Evolutionary conservation across 2,888 invertebrate genomes (phyloP).

Genomic region (Apotomis capreana): DNA sequence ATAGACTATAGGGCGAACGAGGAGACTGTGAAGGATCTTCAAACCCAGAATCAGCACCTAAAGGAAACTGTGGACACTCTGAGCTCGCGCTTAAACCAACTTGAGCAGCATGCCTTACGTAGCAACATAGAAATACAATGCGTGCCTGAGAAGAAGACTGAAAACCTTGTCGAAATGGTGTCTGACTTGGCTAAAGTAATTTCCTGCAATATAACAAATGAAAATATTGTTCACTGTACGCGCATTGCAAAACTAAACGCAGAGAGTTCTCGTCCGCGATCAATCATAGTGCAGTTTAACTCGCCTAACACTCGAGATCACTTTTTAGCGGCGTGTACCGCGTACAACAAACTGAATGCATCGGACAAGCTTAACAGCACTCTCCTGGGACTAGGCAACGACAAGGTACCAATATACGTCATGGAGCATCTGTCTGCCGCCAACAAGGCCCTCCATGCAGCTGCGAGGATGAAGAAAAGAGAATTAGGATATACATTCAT

Average conservation of each 20-base stretch:
- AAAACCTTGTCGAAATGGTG: conserved; percentile 37
- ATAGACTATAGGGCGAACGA: background rate
- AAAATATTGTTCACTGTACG: conserved; percentile 31
- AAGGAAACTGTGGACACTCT: conserved; percentile 32
- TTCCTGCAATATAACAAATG: conserved; percentile 9
- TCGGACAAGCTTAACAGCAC: conserved; percentile 40
- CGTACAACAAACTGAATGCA: conserved; percentile 41
- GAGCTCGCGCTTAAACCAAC: conserved; percentile 11
- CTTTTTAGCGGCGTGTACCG: conserved; percentile 30
- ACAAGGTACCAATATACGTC: conserved; percentile 11
- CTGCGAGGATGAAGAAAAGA: conserved; percentile 17
- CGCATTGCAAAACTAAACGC: conserved; percentile 33
- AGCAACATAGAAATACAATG: conserved; percentile 43
- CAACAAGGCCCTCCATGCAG: conserved; percentile 29
- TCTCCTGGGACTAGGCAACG: conserved; percentile 31
- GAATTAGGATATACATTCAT: conserved; percentile 12
- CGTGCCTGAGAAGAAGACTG: conserved; percentile 39
- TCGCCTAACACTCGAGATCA: conserved; percentile 13
- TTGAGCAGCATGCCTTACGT: conserved; percentile 39
- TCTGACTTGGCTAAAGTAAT: conserved; percentile 23
- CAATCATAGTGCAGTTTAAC: conserved; percentile 23
- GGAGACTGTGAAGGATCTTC: background rate
- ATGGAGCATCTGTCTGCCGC: conserved; percentile 27
- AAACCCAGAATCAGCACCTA: conserved; percentile 13
- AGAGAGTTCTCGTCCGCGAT: conserved; percentile 1